These are phyloP conservation scores for Argyra leucocephala DNA, from an alignment of 2,888 invertebrate genomes.

Conservation along the genomic window DNA sequence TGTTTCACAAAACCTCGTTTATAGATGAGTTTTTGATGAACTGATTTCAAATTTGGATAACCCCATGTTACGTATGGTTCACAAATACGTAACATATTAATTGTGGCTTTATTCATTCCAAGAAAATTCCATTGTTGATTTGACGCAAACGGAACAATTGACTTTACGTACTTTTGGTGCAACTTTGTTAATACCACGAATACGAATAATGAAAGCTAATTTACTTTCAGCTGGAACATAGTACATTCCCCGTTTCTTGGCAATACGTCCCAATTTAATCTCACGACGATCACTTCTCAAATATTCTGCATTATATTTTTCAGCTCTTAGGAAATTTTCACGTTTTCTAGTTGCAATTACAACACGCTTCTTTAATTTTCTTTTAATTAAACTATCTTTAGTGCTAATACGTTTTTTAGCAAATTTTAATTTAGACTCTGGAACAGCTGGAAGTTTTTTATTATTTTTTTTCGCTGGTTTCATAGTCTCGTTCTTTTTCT, in stretches of 20 bases:
- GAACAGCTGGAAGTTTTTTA: conserved; percentile 88
- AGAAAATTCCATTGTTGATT: conserved; percentile 98
- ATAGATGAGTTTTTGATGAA: conserved; percentile 92
- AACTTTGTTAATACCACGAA: conserved; percentile 86
- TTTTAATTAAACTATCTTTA: conserved; percentile 57
- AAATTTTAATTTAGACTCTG: conserved; percentile 91
- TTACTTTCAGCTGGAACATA: conserved; percentile 95
- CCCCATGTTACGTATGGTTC: conserved; percentile 97
- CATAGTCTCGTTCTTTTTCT: conserved; percentile 54
- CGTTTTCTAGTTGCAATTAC: conserved; percentile 67
- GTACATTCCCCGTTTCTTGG: conserved; percentile 85
- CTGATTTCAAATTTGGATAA: conserved; percentile 93
- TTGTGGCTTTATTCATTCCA: conserved; percentile 96
- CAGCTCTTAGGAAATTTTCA: conserved; percentile 88
- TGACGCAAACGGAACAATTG: conserved; percentile 94
- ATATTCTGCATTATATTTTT: conserved; percentile 93
- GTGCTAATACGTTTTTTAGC: conserved; percentile 75
- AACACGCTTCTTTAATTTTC: conserved; percentile 58
- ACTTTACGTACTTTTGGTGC: conserved; percentile 86
- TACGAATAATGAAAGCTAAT: conserved; percentile 95
- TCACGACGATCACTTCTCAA: conserved; percentile 81
- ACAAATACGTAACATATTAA: conserved; percentile 96
- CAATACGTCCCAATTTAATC: conserved; percentile 76
- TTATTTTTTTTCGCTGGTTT: conserved; percentile 48
- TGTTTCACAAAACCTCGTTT: conserved; percentile 97